Base-by-base conservation (phyloP, 64 coral and sea anemone genomes). In the Montipora cactus region DNA sequence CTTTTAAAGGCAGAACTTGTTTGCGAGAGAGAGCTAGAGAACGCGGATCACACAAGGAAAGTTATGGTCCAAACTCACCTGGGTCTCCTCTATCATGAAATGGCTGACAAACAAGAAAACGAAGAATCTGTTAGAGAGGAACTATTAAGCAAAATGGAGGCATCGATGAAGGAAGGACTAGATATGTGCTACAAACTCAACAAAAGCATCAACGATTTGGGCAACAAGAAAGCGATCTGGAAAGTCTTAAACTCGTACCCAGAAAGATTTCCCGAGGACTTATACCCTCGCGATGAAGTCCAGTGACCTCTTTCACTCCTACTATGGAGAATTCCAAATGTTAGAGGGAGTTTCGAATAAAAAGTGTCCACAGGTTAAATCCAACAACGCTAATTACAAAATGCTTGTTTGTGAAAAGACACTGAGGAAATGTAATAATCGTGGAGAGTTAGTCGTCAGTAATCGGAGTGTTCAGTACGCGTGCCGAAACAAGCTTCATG, bases 31-130 rank as follows among this genome's bases (percentile, higher is more conserved):
- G 70, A 83, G 18, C n/a, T 91, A 2, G 52, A 59, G 37, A 12
- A 3, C 9, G 23, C 23, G 67, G 23, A 91, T 74, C 78, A 82
- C 20, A 81, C 14, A n/a, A 75, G 80, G 48, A 91, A 81, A 37
- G 67, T 80, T 21, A 74, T 9, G 78, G 53, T 91, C 8, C 55
- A 91, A 1, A 58, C 49, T n/a, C 47, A 59, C 47, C 44, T 74
- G 28, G 89, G 67, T 20, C 3, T 81, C 4, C 15, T 91, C 18
- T 12, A 82, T 55, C 12, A 83, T 11, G 10, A 72, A 10, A 28
- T 61, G 9, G 87, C 8, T 14, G 16, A 59, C 1, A 53, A 3
- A 5, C 11, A 49, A 48, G 12, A 45, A 46, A 79, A 48, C 8
- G 70, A 49, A 21, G 2, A 2, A 70, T 16, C 19, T 13, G 37